Base-by-base conservation (phyloP, 2,888 invertebrate genomes). In the Ethmia dodecea region DNA sequence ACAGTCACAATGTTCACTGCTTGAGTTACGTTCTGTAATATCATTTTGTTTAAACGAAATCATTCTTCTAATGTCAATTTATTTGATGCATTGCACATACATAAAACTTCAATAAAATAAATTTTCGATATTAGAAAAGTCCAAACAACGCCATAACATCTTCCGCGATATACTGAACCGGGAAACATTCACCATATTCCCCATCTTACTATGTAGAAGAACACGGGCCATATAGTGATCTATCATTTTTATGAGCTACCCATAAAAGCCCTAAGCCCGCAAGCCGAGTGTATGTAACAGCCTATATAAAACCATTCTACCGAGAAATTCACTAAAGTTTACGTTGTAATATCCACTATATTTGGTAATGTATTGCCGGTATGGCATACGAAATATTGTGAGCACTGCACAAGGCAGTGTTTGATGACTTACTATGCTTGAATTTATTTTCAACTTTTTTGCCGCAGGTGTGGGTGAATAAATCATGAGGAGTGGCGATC, bases 211-310 rank as follows among this genome's bases (percentile, higher is more conserved):
- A 50, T 62, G 58, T 60, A 58, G n/a, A 58, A 56, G 60, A 64
- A 55, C 59, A 55, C 47, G 55, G 48, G 54, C 47, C 47, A 52
- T 54, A 56, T 42, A 59, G 74, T 73, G 71, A 81, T 81, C 73
- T 76, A 79, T 81, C 79, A 81, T 74, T 78, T 81, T 81, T 81
- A 81, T 77, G 78, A 72, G 66, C 64, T 55, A 31, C 59, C 75
- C 76, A 77, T 80, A 80, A 75, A 76, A 64, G 68, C 65, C 54
- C 54, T 69, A 69, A 76, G 74, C 74, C 59, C 55, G 66, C 67
- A 72, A 76, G 69, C 75, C 79, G 68, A 77, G 78, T 80, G 80
- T 75, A 70, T 72, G 71, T 76, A 78, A 79, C 73, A 72, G 76
- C 78, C 77, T 75, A 73, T 76, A 77, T 75, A 70, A 75, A 76